Base-by-base conservation (phyloP, 2,888 invertebrate genomes). In the Aphrophora alni region DNA sequence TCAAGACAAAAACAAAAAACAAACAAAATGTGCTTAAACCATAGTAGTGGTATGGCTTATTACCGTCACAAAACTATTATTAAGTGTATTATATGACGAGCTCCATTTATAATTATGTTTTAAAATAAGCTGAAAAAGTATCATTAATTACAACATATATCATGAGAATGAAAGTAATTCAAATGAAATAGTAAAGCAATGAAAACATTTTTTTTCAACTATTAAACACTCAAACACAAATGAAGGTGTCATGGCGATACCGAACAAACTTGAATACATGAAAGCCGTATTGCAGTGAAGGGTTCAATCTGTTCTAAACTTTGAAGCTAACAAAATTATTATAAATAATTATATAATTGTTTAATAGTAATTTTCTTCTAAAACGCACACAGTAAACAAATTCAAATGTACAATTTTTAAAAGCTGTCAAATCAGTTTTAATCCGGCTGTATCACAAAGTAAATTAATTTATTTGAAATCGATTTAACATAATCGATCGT, bases 171-270 rank as follows among this genome's bases (percentile, higher is more conserved):
- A 21, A 59, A 59, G 21, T 21, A 17, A 44, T 14, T n/a, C 21
- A 59, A 21, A 59, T 59, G 21, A 59, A 59, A 21, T 7, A 2
- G 10, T 21, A 59, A 21, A 12, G 21, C 1, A 21, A 5, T 21
- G n/a, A 59, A 59, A 4, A n/a, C n/a, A 21, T 59, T 59, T n/a
- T 59, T 59, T 59, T 1, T 59, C 21, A 59, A 59, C 3, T 59
- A 59, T 21, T 21, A 59, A 59, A 59, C 59, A 21, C 14, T 59
- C 4, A 59, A 59, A 59, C 59, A 59, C 21, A 59, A 21, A 59
- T 21, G 21, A 59, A 59, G 59, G 59, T 59, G 59, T 59, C 59
- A 59, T 59, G 59, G 59, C 59, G 59, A 59, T 59, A 59, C 59
- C 59, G n/a, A 59, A 59, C 21, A 12, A n/a, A 59, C 4, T 59